Conservation (phyloP, 2,113 vertebrate species). For the Anolis carolinensis region DNA sequence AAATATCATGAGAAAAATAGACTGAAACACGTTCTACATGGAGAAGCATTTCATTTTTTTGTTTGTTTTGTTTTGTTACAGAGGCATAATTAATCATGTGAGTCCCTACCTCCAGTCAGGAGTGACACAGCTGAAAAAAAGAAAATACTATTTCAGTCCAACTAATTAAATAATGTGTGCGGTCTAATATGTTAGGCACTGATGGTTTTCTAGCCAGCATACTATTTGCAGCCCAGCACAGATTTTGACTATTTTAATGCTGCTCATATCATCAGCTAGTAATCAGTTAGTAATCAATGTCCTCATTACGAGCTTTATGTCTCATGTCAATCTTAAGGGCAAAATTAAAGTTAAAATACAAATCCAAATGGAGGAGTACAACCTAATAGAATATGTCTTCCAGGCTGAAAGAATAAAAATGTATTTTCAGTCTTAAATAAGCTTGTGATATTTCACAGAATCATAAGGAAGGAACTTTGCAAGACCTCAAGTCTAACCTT, state of each 20-base stretch:
- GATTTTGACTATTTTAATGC: too few species aligned
- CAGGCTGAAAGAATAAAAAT: background rate
- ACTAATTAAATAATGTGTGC: background rate
- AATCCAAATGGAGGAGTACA: background rate
- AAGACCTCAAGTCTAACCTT: background rate
- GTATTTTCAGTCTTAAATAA: constrained; percentile 7
- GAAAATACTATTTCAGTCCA: background rate
- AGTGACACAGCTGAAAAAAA: background rate
- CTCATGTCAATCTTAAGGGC: background rate
- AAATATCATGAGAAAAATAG: background rate
- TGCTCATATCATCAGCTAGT: too few species aligned
- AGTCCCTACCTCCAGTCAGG: background rate
- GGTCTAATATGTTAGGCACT: too few species aligned
- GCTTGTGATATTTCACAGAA: background rate
- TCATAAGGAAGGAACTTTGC: background rate
- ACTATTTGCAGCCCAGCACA: too few species aligned
- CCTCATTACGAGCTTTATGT: background rate
- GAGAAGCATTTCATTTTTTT: too few species aligned
- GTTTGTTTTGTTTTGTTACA: background rate
- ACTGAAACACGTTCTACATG: background rate
- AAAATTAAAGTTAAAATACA: background rate
- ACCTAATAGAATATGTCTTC: background rate
- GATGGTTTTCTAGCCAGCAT: too few species aligned
- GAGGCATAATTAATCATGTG: background rate
- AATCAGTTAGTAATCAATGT: too few species aligned